Evolutionary conservation across 30 jellyfish, hydroid and myxozoan genomes (phyloP).

Genomic region (Aurelia coerulea): DNA sequence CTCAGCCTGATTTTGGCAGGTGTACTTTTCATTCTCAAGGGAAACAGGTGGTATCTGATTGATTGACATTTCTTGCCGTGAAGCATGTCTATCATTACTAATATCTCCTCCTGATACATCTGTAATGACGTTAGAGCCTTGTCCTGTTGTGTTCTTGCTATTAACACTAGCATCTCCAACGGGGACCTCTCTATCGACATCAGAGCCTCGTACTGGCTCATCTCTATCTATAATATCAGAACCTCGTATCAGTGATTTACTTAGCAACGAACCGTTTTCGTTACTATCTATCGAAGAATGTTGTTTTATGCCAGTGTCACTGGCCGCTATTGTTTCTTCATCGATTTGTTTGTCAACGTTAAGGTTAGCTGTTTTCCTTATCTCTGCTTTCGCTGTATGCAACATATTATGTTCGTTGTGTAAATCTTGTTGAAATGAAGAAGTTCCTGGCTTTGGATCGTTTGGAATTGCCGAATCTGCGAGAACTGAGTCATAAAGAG

Average conservation of each 20-base stretch:
- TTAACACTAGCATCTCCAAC: background rate
- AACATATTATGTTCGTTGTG: no score
- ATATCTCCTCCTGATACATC: no score
- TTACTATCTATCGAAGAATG: background rate
- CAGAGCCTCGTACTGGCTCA: no score
- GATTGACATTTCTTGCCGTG: background rate
- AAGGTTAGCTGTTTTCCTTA: background rate
- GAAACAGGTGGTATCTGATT: constrained; percentile 9
- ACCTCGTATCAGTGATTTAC: background rate
- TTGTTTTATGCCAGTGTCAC: background rate
- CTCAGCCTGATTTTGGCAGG: constrained; percentile 10
- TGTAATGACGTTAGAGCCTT: no score
- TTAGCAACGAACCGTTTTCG: background rate
- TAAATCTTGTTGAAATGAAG: no score
- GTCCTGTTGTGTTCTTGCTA: background rate
- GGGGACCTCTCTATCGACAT: background rate
- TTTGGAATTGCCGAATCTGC: no score
- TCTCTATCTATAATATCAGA: background rate
- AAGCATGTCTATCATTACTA: no score
- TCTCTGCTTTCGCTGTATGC: no score
- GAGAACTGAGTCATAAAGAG: no score
- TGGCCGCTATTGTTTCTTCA: no score
- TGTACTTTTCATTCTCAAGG: constrained; percentile 1
- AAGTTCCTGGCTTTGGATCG: no score
- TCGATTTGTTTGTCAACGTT: background rate